Evolutionary conservation across 2,113 vertebrate species (phyloP).

Genomic region (Paramormyrops kingsleyae): DNA sequence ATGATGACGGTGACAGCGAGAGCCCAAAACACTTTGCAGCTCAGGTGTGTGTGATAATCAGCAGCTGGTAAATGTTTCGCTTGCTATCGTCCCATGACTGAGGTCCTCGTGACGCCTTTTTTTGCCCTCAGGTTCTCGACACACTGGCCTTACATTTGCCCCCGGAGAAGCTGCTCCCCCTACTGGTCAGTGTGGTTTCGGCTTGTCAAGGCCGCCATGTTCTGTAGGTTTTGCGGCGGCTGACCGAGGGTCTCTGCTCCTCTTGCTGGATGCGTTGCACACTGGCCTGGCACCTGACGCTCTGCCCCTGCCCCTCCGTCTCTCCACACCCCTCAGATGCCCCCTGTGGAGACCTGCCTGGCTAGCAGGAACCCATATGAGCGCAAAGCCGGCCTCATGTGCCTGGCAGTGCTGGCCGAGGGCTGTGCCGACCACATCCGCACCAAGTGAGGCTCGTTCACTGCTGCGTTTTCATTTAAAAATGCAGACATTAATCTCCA

Average conservation of each 20-base stretch:
- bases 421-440: conserved; percentile 83
- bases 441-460: conserved; percentile 57
- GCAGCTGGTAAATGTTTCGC: background rate
- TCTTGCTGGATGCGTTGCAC: background rate
- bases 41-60: conserved; percentile 57
- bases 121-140: conserved; percentile 69
- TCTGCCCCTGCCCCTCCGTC: background rate
- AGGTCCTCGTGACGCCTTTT: background rate
- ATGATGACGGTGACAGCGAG: conserved; percentile 55
- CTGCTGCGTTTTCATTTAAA: background rate
- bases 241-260: background rate
- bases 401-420: conserved; percentile 80
- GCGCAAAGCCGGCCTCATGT: conserved; percentile 77
- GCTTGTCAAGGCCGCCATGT: background rate
- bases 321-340: conserved; percentile 53
- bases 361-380: conserved; percentile 66
- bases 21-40: conserved; percentile 77
- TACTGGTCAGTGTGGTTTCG: conserved; percentile 60
- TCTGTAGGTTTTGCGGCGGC: background rate
- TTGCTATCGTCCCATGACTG: background rate
- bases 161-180: conserved; percentile 75
- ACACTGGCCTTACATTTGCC: conserved; percentile 79
- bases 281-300: background rate
- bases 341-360: conserved; percentile 66
- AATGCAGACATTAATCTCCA: background rate